Evolutionary conservation across 2,888 invertebrate species (phyloP).

Genomic region (Ptychoptera albimana): DNA sequence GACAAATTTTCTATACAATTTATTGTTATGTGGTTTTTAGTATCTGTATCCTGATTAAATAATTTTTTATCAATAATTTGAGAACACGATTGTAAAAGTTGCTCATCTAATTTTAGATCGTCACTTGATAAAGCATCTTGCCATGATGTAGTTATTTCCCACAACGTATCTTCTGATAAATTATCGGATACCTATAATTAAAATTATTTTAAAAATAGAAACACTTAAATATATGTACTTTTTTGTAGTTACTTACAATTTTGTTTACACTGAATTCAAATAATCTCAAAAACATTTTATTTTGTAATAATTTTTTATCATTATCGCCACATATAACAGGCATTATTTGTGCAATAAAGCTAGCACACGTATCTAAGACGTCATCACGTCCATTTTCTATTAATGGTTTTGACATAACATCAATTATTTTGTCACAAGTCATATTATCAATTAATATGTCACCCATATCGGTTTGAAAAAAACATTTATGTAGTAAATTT

Average conservation of each 20-base stretch:
- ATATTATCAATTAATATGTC: slow-evolving; percentile 22
- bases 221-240: not conserved
- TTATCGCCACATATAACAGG: slow-evolving; percentile 33
- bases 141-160: slow-evolving; percentile 41
- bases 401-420: slow-evolving; percentile 20
- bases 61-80: slow-evolving; percentile 1
- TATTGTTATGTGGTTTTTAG: slow-evolving; percentile 1
- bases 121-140: slow-evolving; percentile 34
- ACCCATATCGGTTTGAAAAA: slow-evolving; percentile 27
- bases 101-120: slow-evolving; percentile 19
- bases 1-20: slow-evolving; percentile 5
- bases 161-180: slow-evolving; percentile 33
- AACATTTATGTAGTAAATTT: slow-evolving; percentile 27
- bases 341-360: slow-evolving; percentile 36
- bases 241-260: slow-evolving; percentile 12
- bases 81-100: not conserved
- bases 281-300: slow-evolving; percentile 31
- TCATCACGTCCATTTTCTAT: slow-evolving; percentile 12
- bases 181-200: slow-evolving; percentile 12
- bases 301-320: slow-evolving; percentile 24
- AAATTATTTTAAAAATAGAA: not conserved
- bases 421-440: slow-evolving; percentile 23
- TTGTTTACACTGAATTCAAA: slow-evolving; percentile 32
- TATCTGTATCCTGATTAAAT: not conserved
- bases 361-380: slow-evolving; percentile 34